A percentile compares a stretch with the other conserved stretches of the same genome.
phyloP scores from a whole-genome alignment of 2,797 vertebrate genomes.

The Melanogrammus aeglefinus region DNA sequence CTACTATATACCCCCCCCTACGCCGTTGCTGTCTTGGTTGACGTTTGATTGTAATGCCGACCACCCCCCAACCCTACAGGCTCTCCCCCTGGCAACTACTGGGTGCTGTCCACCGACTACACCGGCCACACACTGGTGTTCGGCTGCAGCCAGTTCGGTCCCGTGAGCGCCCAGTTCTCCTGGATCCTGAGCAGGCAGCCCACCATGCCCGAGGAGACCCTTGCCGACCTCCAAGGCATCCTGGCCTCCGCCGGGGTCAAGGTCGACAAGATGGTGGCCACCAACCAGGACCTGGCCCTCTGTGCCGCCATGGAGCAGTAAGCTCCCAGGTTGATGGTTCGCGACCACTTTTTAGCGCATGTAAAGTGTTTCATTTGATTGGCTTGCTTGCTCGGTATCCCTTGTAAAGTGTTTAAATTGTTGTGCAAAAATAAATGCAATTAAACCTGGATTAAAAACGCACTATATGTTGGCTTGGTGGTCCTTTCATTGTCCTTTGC shows the following conservation, averaged over 20 bases:
- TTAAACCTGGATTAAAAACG: constrained; percentile 33
- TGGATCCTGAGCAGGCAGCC: constrained; percentile 79
- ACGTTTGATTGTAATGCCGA: neutral
- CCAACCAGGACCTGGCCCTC: constrained; percentile 42
- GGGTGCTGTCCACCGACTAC: constrained; percentile 84
- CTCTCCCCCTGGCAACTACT: constrained; percentile 76
- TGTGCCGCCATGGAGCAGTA: constrained; percentile 45
- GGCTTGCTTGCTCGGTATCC: neutral
- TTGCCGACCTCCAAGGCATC: constrained; percentile 52
- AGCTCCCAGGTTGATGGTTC: neutral
- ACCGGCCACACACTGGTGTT: constrained; percentile 81
- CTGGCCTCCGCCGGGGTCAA: constrained; percentile 43
- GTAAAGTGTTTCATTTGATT: neutral
- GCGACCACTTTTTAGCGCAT: neutral
- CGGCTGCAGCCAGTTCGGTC: constrained; percentile 74
- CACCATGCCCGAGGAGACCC: constrained; percentile 63
- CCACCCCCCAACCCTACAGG: constrained; percentile 56
- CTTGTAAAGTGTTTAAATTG: neutral
- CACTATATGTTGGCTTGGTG: constrained; percentile 5
- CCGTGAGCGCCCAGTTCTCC: constrained; percentile 71
- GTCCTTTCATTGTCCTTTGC: neutral
- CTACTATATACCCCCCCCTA: no score
- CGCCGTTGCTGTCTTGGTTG: no score
- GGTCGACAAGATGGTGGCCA: constrained; percentile 38
- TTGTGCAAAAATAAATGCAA: constrained; percentile 16